A percentile compares a stretch with the other conserved stretches of the same genome.
phyloP scores from a whole-genome alignment of 2,113 vertebrate species.

The Anguilla japonica region DNA sequence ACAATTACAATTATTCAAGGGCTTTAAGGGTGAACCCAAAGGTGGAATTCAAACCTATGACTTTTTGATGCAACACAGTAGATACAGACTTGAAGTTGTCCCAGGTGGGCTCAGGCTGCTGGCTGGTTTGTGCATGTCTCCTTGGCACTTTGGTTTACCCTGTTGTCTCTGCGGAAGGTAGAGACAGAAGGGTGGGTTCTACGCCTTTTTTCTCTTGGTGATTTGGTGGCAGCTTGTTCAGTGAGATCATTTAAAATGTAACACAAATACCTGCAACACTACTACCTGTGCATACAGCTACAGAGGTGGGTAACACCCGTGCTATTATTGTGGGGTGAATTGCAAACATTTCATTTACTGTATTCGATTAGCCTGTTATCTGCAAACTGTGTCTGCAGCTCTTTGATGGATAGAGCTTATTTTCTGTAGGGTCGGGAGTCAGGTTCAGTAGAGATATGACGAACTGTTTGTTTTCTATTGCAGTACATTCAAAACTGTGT shows the following conservation, averaged over 20 bases:
- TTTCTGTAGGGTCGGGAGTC: slow-evolving; percentile 32
- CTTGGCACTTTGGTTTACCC: not conserved
- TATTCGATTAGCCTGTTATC: slow-evolving; percentile 44
- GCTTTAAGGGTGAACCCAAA: not conserved
- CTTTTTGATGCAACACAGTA: not conserved
- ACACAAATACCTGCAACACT: not conserved
- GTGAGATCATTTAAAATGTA: not conserved
- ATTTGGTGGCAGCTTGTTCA: not conserved
- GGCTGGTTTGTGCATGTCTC: not conserved
- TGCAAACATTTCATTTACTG: slow-evolving; percentile 42
- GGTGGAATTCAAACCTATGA: not conserved
- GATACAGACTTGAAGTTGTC: not conserved
- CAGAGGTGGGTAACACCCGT: not conserved
- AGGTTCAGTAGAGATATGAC: slow-evolving; percentile 18
- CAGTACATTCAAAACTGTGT: slow-evolving; percentile 61
- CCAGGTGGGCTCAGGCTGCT: not conserved
- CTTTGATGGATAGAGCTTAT: slow-evolving; percentile 41
- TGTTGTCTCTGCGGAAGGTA: not conserved
- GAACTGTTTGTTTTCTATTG: slow-evolving; percentile 41
- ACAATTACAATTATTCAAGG: not conserved
- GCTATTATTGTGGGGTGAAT: slow-evolving; percentile 20
- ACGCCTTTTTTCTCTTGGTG: not conserved
- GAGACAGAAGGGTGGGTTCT: not conserved
- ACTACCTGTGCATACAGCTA: not conserved
- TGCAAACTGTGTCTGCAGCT: slow-evolving; percentile 13